A percentile compares a stretch with the other conserved stretches of the same genome.
These are phyloP conservation scores for Lasioglossum lativentre DNA, from an alignment of 2,888 invertebrate species.

Conservation along the genomic window DNA sequence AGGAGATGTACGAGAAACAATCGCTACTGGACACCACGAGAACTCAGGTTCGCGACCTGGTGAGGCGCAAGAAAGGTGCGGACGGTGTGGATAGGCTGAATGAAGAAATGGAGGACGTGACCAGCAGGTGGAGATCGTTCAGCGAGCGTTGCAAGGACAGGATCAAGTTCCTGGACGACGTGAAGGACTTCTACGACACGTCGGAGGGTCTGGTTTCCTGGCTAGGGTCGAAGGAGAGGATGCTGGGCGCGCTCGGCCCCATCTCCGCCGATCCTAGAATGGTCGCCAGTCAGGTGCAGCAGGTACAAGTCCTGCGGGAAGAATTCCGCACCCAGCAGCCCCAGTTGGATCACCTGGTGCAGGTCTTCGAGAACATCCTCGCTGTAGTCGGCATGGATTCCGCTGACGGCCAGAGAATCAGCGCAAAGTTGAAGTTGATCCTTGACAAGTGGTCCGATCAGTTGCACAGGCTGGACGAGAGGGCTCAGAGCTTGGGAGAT, in stretches of 20 bases:
- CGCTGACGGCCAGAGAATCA: slow-evolving; percentile 88
- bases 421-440: slow-evolving; percentile 90
- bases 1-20: slow-evolving; percentile 97
- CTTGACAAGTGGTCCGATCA: slow-evolving; percentile 93
- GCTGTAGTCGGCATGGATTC: slow-evolving; percentile 86
- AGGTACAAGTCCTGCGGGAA: slow-evolving; percentile 96
- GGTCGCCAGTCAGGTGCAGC: slow-evolving; percentile 97
- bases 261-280: slow-evolving; percentile 98
- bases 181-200: slow-evolving; percentile 96
- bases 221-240: slow-evolving; percentile 96
- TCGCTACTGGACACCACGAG: slow-evolving; percentile 95
- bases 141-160: slow-evolving; percentile 92
- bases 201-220: slow-evolving; percentile 94
- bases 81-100: slow-evolving; percentile 94
- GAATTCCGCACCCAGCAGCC: slow-evolving; percentile 97
- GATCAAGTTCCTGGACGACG: slow-evolving; percentile 92
- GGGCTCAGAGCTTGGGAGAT: slow-evolving; percentile 95
- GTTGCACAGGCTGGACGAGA: slow-evolving; percentile 91
- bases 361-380: slow-evolving; percentile 92
- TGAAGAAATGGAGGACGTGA: slow-evolving; percentile 93
- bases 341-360: slow-evolving; percentile 93
- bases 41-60: slow-evolving; percentile 94
- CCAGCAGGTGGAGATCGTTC: slow-evolving; percentile 93
- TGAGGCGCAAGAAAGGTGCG: slow-evolving; percentile 93
- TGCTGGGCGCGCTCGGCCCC: slow-evolving; percentile 97